These are phyloP conservation scores for Balearica regulorum DNA, from an alignment of 2,797 vertebrate species.

Conservation along the genomic window DNA sequence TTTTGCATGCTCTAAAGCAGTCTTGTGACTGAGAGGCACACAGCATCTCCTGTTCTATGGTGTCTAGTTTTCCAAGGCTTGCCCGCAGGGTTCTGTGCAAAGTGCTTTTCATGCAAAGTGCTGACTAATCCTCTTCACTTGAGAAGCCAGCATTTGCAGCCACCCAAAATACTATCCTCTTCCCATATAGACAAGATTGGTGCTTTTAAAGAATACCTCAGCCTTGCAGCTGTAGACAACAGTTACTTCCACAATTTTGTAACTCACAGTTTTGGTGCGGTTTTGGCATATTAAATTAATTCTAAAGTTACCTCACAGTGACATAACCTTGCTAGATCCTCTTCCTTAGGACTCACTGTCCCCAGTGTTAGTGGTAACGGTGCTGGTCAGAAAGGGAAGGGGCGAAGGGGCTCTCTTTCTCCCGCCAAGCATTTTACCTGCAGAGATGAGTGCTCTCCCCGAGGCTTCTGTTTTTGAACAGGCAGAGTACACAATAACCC, in stretches of 20 bases:
- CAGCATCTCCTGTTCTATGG: background rate
- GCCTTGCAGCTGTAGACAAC: background rate
- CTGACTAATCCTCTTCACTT: background rate
- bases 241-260: background rate
- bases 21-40: background rate
- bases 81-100: background rate
- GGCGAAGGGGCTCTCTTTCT: background rate
- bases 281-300: background rate
- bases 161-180: background rate
- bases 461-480: background rate
- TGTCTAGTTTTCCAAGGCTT: background rate
- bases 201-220: background rate
- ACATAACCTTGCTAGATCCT: background rate
- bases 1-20: background rate
- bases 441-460: background rate
- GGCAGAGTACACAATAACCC: background rate
- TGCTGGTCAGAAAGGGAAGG: background rate
- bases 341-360: background rate
- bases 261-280: background rate
- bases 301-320: background rate
- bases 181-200: background rate
- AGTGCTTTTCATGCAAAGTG: background rate
- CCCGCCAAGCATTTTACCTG: background rate
- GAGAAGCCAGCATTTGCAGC: background rate
- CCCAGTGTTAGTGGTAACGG: background rate